phyloP scores from a whole-genome alignment of 1,140 invertebrate species.

The Eueides isabella region DNA sequence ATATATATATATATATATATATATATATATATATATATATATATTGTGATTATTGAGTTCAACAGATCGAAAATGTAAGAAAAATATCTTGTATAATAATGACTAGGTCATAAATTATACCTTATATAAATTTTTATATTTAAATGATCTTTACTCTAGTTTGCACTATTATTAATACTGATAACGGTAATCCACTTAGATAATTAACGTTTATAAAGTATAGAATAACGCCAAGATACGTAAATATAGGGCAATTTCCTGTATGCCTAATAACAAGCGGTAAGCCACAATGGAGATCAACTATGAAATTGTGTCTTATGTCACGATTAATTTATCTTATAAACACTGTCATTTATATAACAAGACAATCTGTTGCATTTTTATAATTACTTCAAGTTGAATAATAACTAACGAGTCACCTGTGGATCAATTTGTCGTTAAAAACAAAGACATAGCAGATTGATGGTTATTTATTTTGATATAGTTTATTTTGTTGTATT shows the following conservation, averaged over 20 bases:
- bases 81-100: too few relatives aligned
- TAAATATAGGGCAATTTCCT: background rate
- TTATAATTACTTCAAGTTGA: background rate
- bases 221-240: background rate
- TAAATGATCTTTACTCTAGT: background rate
- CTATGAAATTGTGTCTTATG: background rate
- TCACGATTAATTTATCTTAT: background rate
- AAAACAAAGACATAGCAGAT: background rate
- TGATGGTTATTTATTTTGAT: too few relatives aligned
- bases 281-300: background rate
- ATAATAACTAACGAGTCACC: background rate
- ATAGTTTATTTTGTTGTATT: too few relatives aligned
- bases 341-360: background rate
- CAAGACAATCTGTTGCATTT: background rate
- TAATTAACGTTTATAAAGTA: background rate
- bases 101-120: background rate
- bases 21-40: too few relatives aligned
- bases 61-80: too few relatives aligned
- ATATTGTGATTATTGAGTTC: too few relatives aligned
- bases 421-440: background rate
- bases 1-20: too few relatives aligned
- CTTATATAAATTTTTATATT: background rate
- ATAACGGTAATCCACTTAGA: background rate
- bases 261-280: background rate
- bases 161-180: background rate